Conservation (phyloP, 2,888 invertebrate genomes). For the Archips xylosteana region DNA sequence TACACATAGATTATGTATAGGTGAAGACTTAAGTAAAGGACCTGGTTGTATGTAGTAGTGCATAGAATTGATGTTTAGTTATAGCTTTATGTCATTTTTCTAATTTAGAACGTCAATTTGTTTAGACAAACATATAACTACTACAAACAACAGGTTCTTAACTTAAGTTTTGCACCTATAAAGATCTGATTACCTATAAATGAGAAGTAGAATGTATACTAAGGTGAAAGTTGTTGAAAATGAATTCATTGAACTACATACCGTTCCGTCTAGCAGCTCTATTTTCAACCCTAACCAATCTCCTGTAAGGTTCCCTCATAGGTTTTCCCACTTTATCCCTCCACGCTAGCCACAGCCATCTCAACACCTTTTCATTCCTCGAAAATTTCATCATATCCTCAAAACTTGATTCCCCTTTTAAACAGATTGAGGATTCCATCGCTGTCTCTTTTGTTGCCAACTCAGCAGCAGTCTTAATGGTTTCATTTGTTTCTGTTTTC, state of each 20-base stretch:
- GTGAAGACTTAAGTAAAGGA: no score
- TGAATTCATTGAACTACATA: conserved; percentile 56
- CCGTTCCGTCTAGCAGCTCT: conserved; percentile 87
- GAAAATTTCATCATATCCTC: conserved; percentile 84
- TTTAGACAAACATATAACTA: no score
- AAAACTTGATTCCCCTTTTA: conserved; percentile 87
- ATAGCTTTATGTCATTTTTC: no score
- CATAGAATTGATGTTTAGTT: no score
- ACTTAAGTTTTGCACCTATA: no score
- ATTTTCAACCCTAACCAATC: conserved; percentile 86
- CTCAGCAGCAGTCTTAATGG: conserved; percentile 48
- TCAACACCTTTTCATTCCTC: conserved; percentile 77
- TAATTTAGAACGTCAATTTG: no score
- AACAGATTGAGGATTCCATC: conserved; percentile 66
- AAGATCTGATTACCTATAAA: no score
- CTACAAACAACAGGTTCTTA: no score
- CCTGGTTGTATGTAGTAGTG: no score
- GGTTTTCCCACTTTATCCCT: conserved; percentile 86
- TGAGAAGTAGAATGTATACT: no score
- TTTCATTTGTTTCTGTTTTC: conserved; percentile 45
- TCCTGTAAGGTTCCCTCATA: conserved; percentile 83
- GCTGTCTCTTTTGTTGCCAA: conserved; percentile 12
- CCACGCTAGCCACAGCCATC: conserved; percentile 89
- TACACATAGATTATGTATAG: no score
- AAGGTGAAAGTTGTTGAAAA: no score